Conservation (phyloP, 2,888 invertebrate species). For the Chorisops tibialis region DNA sequence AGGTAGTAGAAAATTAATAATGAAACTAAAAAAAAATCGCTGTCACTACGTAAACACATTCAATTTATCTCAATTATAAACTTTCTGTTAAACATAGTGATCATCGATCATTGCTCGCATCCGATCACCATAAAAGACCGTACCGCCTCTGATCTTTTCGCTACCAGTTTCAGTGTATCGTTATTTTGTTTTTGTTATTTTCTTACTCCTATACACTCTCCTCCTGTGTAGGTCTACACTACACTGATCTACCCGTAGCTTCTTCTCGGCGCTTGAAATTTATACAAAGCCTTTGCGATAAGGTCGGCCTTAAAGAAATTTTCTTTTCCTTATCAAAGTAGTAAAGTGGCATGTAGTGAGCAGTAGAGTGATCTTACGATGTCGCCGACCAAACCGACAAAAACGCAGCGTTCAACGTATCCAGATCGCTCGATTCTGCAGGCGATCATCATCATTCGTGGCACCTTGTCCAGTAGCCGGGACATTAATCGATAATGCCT, state of each 20-base stretch:
- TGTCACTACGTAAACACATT: too few species aligned
- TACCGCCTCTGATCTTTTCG: background rate
- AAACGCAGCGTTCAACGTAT: too few species aligned
- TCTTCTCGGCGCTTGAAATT: too few species aligned
- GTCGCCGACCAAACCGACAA: background rate
- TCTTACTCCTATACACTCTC: too few species aligned
- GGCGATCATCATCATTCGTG: conserved; percentile 9
- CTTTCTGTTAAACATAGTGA: conserved; percentile 23
- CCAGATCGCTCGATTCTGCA: conserved; percentile 28
- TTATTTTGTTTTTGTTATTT: too few species aligned
- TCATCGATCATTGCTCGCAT: conserved; percentile 24
- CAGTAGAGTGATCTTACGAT: conserved; percentile 6
- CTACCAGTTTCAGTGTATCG: too few species aligned
- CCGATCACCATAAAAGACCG: conserved; percentile 11
- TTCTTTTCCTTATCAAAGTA: conserved; percentile 10
- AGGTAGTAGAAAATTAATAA: too few species aligned
- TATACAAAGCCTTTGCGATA: too few species aligned
- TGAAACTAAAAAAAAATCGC: too few species aligned
- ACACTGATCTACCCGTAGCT: too few species aligned
- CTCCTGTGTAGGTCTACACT: too few species aligned
- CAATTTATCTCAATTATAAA: conserved; percentile 25
- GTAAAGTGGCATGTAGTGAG: conserved; percentile 25
- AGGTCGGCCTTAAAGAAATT: conserved; percentile 1
- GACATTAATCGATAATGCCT: conserved; percentile 54
- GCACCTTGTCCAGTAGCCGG: conserved; percentile 36